phyloP scores from a whole-genome alignment of 1,140 invertebrate species.

The Dreissena polymorpha region DNA sequence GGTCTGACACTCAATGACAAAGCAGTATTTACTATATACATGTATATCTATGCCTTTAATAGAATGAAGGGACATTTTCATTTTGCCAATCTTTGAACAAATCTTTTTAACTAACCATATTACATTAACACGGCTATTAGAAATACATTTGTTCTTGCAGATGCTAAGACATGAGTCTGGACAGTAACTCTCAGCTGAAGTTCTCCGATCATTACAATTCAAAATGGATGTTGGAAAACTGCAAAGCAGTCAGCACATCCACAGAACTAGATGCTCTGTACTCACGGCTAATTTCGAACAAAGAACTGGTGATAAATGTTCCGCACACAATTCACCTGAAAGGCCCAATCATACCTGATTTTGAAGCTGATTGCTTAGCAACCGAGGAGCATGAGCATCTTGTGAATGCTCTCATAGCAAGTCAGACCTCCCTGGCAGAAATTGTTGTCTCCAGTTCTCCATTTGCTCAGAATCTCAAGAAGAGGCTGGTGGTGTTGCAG shows the following conservation, averaged over 20 bases:
- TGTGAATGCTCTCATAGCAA: constrained; percentile 80
- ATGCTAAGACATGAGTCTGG: constrained; percentile 1
- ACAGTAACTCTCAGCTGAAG: constrained; percentile 71
- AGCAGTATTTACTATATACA: too few relatives aligned
- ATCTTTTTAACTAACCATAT: too few relatives aligned
- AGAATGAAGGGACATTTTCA: too few relatives aligned
- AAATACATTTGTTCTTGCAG: too few relatives aligned
- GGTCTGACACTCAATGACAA: too few relatives aligned
- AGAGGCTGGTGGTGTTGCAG: constrained; percentile 83
- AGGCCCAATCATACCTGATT: constrained; percentile 79
- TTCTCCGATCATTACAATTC: constrained; percentile 83
- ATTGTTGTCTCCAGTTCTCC: constrained; percentile 82
- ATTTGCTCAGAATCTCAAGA: constrained; percentile 82
- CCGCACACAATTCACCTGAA: constrained; percentile 79
- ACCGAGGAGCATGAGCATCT: constrained; percentile 82
- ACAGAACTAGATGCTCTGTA: constrained; percentile 82
- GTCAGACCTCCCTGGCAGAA: constrained; percentile 82
- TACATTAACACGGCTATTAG: too few relatives aligned
- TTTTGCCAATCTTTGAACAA: too few relatives aligned
- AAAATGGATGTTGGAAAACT: constrained; percentile 83
- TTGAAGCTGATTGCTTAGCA: constrained; percentile 78
- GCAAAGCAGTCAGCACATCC: constrained; percentile 82
- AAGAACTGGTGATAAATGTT: constrained; percentile 79
- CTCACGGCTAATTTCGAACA: constrained; percentile 82
- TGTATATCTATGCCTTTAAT: too few relatives aligned